These are phyloP conservation scores for Drosophila paranaensis DNA, from an alignment of 2,888 invertebrate genomes.

Conservation along the genomic window DNA sequence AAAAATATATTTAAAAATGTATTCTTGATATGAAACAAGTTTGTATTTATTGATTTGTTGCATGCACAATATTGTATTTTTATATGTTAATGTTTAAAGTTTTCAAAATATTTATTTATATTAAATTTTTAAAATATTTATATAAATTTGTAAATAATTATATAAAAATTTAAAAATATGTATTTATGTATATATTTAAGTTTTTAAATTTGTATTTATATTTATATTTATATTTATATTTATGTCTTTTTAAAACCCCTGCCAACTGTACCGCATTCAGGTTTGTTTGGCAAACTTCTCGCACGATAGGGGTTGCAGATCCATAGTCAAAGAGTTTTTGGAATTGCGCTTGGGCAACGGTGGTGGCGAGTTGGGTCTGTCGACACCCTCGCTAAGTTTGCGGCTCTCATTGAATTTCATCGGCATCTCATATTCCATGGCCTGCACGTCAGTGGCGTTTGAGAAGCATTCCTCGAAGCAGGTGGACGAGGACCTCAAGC, in stretches of 20 bases:
- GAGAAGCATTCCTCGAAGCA: slow-evolving; percentile 58
- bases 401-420: slow-evolving; percentile 55
- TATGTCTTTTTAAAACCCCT: background rate
- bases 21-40: too few relatives aligned
- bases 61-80: too few relatives aligned
- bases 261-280: slow-evolving; percentile 6
- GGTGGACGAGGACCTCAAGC: slow-evolving; percentile 44
- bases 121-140: too few relatives aligned
- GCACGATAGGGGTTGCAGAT: slow-evolving; percentile 3
- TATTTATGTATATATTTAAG: background rate
- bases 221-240: background rate
- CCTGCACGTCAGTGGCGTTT: slow-evolving; percentile 11
- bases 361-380: slow-evolving; percentile 74
- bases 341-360: slow-evolving; percentile 82
- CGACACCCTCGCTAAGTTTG: slow-evolving; percentile 52
- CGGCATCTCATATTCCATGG: slow-evolving; percentile 67
- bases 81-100: too few relatives aligned
- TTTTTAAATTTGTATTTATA: background rate
- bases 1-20: too few relatives aligned
- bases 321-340: slow-evolving; percentile 22
- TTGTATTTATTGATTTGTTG: too few relatives aligned
- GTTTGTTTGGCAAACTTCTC: slow-evolving; percentile 1
- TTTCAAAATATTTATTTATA: too few relatives aligned
- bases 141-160: too few relatives aligned
- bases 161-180: too few relatives aligned